Evolutionary conservation across 2,888 invertebrate species (phyloP).

Genomic region (Cetonia aurata): DNA sequence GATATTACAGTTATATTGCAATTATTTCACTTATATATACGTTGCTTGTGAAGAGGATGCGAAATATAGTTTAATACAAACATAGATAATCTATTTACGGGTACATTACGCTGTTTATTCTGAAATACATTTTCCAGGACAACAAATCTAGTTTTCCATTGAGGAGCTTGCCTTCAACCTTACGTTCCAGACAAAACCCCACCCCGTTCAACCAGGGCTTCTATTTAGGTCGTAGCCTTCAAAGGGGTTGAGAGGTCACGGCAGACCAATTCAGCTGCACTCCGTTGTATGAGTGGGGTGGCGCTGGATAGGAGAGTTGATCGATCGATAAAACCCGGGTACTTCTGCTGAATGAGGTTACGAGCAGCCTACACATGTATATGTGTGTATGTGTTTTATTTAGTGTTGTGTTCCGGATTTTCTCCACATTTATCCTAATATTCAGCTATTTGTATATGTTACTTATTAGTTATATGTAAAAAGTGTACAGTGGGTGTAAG

Average conservation of each 20-base stretch:
- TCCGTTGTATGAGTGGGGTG: slow-evolving; percentile 46
- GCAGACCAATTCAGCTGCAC: slow-evolving; percentile 53
- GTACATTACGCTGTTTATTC: too few species aligned
- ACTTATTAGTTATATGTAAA: too few species aligned
- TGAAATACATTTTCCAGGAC: not conserved
- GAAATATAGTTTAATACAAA: too few species aligned
- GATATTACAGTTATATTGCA: too few species aligned
- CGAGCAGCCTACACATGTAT: slow-evolving; percentile 11
- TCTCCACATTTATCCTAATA: too few species aligned
- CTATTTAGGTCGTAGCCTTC: slow-evolving; percentile 55
- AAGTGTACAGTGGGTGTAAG: too few species aligned
- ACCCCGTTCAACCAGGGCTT: slow-evolving; percentile 41
- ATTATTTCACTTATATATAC: too few species aligned
- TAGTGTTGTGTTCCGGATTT: slow-evolving; percentile 4
- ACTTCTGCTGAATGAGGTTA: slow-evolving; percentile 50
- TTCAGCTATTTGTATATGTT: too few species aligned
- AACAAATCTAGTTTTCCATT: not conserved
- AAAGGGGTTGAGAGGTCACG: slow-evolving; percentile 55
- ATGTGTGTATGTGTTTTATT: not conserved
- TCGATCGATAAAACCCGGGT: slow-evolving; percentile 48
- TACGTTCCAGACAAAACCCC: slow-evolving; percentile 44
- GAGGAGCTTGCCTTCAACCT: slow-evolving; percentile 7
- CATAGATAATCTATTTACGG: too few species aligned
- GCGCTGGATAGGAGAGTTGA: slow-evolving; percentile 45
- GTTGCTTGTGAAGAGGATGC: too few species aligned